These are phyloP conservation scores for Celastrina argiolus DNA, from an alignment of 2,888 invertebrate genomes.

Conservation along the genomic window DNA sequence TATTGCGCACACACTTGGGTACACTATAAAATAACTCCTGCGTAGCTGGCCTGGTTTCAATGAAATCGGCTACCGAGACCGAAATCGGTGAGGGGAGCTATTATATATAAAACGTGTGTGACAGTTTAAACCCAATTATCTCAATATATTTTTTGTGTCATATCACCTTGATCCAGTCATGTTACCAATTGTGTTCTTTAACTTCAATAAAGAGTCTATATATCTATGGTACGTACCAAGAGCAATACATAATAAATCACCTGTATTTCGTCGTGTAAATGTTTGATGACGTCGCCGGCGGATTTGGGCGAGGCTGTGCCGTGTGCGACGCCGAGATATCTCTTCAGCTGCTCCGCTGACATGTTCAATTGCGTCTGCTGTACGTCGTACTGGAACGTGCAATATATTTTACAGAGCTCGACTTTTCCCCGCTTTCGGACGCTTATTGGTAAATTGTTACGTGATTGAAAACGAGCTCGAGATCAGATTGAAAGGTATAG, in stretches of 20 bases:
- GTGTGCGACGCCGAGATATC: constrained; percentile 79
- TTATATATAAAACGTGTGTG: too few species aligned
- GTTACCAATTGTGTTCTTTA: too few species aligned
- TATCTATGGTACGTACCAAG: not conserved
- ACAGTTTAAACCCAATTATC: too few species aligned
- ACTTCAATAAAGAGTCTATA: too few species aligned
- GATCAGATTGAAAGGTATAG: not conserved
- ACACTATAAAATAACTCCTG: too few species aligned
- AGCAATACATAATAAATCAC: constrained; percentile 43
- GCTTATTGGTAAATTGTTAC: not conserved
- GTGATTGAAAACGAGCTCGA: not conserved
- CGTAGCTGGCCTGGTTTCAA: too few species aligned
- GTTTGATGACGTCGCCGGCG: constrained; percentile 82
- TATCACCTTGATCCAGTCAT: too few species aligned
- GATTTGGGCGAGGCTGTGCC: constrained; percentile 68
- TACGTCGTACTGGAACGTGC: constrained; percentile 54
- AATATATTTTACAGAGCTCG: not conserved
- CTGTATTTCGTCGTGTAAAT: constrained; percentile 86
- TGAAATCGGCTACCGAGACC: too few species aligned
- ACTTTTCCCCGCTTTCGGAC: not conserved
- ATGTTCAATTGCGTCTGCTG: constrained; percentile 68
- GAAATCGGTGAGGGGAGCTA: too few species aligned
- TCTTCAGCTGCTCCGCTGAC: constrained; percentile 79
- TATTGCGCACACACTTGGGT: too few species aligned
- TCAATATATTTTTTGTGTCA: too few species aligned